These are phyloP conservation scores for Anoplopoma fimbria DNA, from an alignment of 2,113 vertebrate genomes.

Conservation along the genomic window DNA sequence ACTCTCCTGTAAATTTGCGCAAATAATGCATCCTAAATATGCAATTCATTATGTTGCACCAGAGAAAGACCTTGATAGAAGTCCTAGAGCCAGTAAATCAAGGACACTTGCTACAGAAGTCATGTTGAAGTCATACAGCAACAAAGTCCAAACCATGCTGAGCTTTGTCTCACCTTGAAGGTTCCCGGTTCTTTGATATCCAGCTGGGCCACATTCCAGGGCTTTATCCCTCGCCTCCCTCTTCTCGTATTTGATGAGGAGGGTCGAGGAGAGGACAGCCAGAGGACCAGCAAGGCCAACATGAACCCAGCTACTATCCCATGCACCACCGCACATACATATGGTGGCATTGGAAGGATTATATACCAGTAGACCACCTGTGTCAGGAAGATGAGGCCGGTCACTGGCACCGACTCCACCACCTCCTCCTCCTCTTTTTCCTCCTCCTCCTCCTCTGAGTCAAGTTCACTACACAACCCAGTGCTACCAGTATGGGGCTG, in stretches of 20 bases:
- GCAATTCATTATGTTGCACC: background rate
- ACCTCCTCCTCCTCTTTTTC: slow-evolving; percentile 71
- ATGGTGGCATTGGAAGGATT: slow-evolving; percentile 91
- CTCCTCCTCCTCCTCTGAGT: slow-evolving; percentile 77
- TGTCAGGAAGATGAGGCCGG: slow-evolving; percentile 88
- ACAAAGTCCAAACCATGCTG: background rate
- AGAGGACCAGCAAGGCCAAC: slow-evolving; percentile 91
- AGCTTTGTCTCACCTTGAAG: slow-evolving; percentile 86
- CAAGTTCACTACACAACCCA: slow-evolving; percentile 84
- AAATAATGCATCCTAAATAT: background rate
- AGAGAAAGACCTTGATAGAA: background rate
- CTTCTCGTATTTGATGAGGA: slow-evolving; percentile 72
- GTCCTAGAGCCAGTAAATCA: background rate
- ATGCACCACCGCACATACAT: slow-evolving; percentile 88
- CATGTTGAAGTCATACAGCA: background rate
- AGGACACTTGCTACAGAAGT: background rate
- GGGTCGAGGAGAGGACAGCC: slow-evolving; percentile 89
- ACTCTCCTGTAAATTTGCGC: background rate
- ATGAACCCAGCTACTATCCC: slow-evolving; percentile 93
- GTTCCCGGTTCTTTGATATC: slow-evolving; percentile 94
- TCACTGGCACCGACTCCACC: slow-evolving; percentile 84
- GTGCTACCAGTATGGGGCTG: slow-evolving; percentile 76
- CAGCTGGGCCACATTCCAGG: slow-evolving; percentile 84
- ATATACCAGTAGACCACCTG: slow-evolving; percentile 92
- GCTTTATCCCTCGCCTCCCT: slow-evolving; percentile 67